Evolutionary conservation across 53 echinoderm and acorn worm species (phyloP).

Genomic region (Hippasteria phrygiana): DNA sequence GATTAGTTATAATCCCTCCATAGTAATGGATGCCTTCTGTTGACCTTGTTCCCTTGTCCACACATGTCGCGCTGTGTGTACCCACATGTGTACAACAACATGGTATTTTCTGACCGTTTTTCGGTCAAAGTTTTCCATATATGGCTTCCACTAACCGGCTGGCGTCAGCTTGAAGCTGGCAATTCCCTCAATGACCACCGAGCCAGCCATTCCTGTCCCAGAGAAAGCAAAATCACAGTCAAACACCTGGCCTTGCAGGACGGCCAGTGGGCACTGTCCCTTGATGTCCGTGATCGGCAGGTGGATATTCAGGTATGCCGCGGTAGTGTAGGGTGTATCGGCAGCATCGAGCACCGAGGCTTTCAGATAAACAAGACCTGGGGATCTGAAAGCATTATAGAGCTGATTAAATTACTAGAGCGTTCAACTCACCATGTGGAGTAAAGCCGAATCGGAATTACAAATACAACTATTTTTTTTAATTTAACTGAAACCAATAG

Average conservation of each 20-base stretch:
- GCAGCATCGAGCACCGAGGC: neutral
- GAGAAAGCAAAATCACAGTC: slow-evolving; percentile 7
- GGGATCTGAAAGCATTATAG: neutral
- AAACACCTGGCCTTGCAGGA: neutral
- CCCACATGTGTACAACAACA: no score
- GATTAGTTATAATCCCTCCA: no score
- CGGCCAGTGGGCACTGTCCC: slow-evolving; percentile 12
- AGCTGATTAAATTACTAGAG: no score
- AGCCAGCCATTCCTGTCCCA: slow-evolving; percentile 6
- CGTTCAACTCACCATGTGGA: no score
- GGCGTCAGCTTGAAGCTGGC: slow-evolving; percentile 1
- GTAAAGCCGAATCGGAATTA: no score
- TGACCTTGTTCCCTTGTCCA: no score
- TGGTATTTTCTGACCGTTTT: no score
- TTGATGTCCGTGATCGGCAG: slow-evolving; percentile 18
- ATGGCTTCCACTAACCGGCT: neutral
- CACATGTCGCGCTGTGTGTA: no score
- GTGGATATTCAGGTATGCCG: slow-evolving; percentile 3
- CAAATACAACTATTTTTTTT: no score
- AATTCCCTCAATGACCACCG: slow-evolving; percentile 30
- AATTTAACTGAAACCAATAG: no score
- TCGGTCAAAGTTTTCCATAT: neutral
- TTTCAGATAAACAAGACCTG: slow-evolving; percentile 7
- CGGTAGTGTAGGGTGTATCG: neutral
- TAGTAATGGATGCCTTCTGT: no score